These are phyloP conservation scores for Tragulus kanchil DNA, from an alignment of 2,113 vertebrate genomes.

Conservation along the genomic window DNA sequence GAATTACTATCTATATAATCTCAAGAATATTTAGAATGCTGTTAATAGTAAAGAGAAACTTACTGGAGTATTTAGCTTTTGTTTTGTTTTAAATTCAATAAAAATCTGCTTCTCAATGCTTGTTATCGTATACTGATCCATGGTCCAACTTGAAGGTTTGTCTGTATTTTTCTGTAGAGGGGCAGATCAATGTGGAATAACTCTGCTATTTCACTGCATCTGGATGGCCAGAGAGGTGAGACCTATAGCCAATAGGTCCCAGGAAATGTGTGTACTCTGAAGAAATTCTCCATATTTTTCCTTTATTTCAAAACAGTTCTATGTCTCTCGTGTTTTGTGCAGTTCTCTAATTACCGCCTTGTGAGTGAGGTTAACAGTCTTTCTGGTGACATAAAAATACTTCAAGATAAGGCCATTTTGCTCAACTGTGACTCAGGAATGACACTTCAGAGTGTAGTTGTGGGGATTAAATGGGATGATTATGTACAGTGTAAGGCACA, in stretches of 20 bases:
- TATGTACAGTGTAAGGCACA: neutral
- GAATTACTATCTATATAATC: neutral
- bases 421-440: neutral
- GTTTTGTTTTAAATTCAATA: neutral
- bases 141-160: neutral
- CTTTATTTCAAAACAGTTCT: neutral
- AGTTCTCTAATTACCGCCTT: neutral
- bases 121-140: neutral
- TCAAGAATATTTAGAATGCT: neutral
- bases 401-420: neutral
- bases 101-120: neutral
- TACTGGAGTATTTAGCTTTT: neutral
- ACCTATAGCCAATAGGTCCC: too few relatives aligned
- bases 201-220: neutral
- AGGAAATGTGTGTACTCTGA: neutral
- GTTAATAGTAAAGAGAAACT: neutral
- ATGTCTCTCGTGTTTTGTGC: neutral
- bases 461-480: neutral
- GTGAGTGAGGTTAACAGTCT: neutral
- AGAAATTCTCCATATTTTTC: neutral
- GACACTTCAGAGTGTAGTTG: neutral
- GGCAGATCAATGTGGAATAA: neutral
- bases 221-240: neutral
- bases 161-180: neutral
- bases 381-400: neutral